Conservation (phyloP, 35 echinoderm and acorn worm species). For the Acanthaster planci region DNA sequence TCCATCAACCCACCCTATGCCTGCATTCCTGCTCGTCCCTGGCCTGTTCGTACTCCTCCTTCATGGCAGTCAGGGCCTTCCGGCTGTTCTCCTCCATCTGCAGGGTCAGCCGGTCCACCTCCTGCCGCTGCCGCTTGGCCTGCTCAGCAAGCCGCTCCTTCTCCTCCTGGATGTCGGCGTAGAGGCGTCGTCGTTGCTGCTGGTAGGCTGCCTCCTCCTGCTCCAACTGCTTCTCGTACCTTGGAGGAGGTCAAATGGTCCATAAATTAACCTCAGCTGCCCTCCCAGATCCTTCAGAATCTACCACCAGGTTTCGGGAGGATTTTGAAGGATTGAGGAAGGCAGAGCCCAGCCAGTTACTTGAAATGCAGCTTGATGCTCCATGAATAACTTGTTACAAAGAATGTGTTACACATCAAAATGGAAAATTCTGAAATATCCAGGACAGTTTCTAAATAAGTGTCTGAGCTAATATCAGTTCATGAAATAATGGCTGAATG, state of each 20-base stretch:
- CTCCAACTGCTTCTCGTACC: slow-evolving; percentile 96
- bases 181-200: slow-evolving; percentile 86
- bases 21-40: slow-evolving; percentile 92
- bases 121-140: slow-evolving; percentile 87
- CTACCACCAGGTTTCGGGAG: too few species aligned
- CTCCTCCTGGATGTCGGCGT: slow-evolving; percentile 90
- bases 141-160: slow-evolving; percentile 89
- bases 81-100: slow-evolving; percentile 91
- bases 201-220: slow-evolving; percentile 94
- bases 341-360: too few species aligned
- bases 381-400: too few species aligned
- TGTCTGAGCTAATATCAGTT: too few species aligned
- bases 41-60: slow-evolving; percentile 81
- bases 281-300: too few species aligned
- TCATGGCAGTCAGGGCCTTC: slow-evolving; percentile 74
- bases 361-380: too few species aligned
- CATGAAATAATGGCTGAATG: too few species aligned
- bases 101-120: slow-evolving; percentile 72
- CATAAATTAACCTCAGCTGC: too few species aligned
- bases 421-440: too few species aligned
- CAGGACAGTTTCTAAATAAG: too few species aligned
- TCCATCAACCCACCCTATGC: slow-evolving; percentile 60
- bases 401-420: too few species aligned
- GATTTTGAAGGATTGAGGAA: too few species aligned
- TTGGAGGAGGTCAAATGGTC: neutral